Percentiles rank a stretch among this genome's conserved stretches.
Conservation (phyloP, 2,797 vertebrate genomes). For the Pangasius macronema region DNA sequence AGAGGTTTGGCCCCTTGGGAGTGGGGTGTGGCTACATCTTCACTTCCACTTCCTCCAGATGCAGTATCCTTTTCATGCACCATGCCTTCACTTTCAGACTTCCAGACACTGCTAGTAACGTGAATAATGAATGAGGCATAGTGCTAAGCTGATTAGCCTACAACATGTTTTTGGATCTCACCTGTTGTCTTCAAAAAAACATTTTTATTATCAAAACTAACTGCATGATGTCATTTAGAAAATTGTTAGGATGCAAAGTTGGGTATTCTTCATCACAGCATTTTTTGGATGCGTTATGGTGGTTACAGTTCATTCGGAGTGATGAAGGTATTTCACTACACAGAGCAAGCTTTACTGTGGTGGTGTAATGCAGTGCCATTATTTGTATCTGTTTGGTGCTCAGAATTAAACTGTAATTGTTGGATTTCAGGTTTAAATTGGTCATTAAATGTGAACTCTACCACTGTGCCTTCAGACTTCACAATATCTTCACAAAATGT, state of each 20-base stretch:
- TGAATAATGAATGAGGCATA: neutral
- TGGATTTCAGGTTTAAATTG: neutral
- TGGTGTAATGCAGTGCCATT: neutral
- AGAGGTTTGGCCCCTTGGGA: neutral
- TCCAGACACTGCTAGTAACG: too few species aligned
- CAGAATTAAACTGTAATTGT: neutral
- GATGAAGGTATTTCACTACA: neutral
- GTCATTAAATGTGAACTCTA: neutral
- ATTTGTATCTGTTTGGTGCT: neutral
- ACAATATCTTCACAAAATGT: neutral
- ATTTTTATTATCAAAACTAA: neutral
- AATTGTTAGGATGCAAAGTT: neutral
- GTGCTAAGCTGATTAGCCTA: neutral
- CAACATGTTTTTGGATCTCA: neutral
- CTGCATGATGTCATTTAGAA: neutral
- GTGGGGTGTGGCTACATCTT: conserved; percentile 8
- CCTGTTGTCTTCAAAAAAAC: neutral
- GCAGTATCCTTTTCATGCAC: neutral
- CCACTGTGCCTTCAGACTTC: neutral
- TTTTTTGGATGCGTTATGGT: neutral
- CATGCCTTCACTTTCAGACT: neutral
- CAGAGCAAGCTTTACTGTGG: neutral
- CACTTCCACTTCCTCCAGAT: conserved; percentile 22
- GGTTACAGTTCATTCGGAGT: neutral
- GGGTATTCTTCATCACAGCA: neutral